These are phyloP conservation scores for Carollia perspicillata DNA, from an alignment of 2,113 vertebrate species.

Conservation along the genomic window DNA sequence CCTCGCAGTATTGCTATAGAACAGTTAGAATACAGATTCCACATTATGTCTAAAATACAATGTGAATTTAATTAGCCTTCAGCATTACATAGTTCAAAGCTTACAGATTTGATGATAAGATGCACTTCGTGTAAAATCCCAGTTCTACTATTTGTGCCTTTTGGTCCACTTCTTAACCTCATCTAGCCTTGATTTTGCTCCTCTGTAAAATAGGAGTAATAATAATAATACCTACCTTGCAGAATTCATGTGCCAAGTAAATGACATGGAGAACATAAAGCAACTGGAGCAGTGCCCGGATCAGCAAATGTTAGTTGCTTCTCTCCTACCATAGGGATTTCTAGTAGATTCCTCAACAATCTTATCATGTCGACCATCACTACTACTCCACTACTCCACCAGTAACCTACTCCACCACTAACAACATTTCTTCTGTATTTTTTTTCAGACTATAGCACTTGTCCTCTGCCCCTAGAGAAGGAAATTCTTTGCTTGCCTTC, in stretches of 20 bases:
- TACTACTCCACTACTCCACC: background rate
- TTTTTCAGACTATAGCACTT: background rate
- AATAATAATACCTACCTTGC: background rate
- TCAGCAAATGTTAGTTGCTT: background rate
- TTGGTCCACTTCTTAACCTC: background rate
- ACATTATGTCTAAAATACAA: background rate
- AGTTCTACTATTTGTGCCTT: background rate
- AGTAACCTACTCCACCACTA: background rate
- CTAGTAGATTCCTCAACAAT: background rate
- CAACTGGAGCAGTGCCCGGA: background rate
- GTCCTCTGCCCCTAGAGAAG: background rate
- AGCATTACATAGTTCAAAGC: background rate
- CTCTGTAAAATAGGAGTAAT: background rate
- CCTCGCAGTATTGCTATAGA: background rate
- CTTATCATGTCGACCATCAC: background rate
- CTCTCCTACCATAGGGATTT: background rate
- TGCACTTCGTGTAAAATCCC: background rate
- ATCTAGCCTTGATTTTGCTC: background rate
- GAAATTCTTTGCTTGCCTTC: background rate
- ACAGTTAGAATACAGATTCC: background rate
- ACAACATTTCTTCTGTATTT: background rate
- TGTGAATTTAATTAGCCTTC: background rate
- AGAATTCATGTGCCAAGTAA: background rate
- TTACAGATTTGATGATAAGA: background rate
- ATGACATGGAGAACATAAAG: background rate